Base-by-base conservation (phyloP, 2,888 invertebrate species). In the Clivina fossor region DNA sequence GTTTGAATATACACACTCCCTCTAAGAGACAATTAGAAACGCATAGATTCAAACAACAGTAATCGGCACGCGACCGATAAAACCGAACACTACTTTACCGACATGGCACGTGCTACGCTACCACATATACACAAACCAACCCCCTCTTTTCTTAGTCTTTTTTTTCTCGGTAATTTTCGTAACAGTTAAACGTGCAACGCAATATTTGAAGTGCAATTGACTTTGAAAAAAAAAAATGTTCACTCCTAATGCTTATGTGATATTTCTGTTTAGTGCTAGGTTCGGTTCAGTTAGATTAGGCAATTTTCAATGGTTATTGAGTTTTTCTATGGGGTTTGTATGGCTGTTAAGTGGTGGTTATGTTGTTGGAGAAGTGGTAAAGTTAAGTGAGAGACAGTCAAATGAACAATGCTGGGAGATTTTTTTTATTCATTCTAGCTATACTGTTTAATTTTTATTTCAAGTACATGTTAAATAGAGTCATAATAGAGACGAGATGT, bases 151-250 rank as follows among this genome's bases (percentile, higher is more conserved):
- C 32, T 13, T 9, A 32, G 15, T 13, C 11, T 32, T 32, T 4
- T 11, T 18, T 18, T 18, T 40, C 7, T n/a, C 16, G n/a, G 9
- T 5, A 30, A 15, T 46, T 46, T 30, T 28, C 47, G n/a, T 5
- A 37, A 15, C 16, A 30, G n/a, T n/a, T n/a, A n/a, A 18, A 30
- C 44, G 19, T 30, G 32, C 13, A 9, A 22, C 19, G 15, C 32
- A 48, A 48, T 48, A 37, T 48, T 48, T 48, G 8, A 48, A 48
- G 48, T 48, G 48, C 48, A 48, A 48, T 48, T 48, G 48, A 48
- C 48, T 48, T 20, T 48, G 48, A 48, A 48, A 48, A 48, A 48
- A n/a, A n/a, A n/a, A n/a, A n/a, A n/a, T n/a, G n/a, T n/a, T n/a
- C n/a, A n/a, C n/a, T n/a, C n/a, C n/a, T n/a, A n/a, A n/a, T n/a